Base-by-base conservation (phyloP, 2,113 vertebrate species). In the Trogon melanurus region DNA sequence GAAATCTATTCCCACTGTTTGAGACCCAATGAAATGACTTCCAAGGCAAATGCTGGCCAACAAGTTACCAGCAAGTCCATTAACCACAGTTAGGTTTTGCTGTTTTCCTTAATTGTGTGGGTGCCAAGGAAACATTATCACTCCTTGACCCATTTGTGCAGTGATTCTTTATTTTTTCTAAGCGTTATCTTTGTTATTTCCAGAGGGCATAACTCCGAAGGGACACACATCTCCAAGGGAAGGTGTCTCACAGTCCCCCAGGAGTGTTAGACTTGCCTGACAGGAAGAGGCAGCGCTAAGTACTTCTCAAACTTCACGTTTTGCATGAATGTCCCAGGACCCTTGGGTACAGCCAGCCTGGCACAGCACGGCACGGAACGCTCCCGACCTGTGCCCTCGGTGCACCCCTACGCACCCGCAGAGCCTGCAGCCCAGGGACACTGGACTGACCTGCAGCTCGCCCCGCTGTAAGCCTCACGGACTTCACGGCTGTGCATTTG, bases 341-440 rank as follows among this genome's bases (percentile, higher is more conserved):
- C 23, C 16, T 44, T 5, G 1, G 0, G 18, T 17, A 30, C 34
- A 78, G 32, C 44, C 2, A 11, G 32, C 14, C 21, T 16, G 29
- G 34, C 38, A 34, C 60, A 62, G 60, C 10, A 13, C 1, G 13
- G 19, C 13, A 8, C 4, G 14, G 16, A 62, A 51, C 47, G 29
- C 17, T 16, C 10, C 14, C 0, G 0, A 38, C 21, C 56, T 15
- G 22, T 1, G 2, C 6, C 1, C 41, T 38, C 5, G 3, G 11
- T 30, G 54, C 9, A 36, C 30, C 9, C 1, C 0, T 5, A 47
- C 34, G 6, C 2, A 0, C 1, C 50, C 67, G 48, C 26, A 7
- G 47, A 58, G 36, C 47, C 47, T 7, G 6, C 29, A 57, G 47
- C 36, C 25, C 65, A 36, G 54, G 30, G n/a, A 72, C 32, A 5